A percentile compares a stretch with the other conserved stretches of the same genome.
phyloP scores from a whole-genome alignment of 2,888 invertebrate genomes.

The Tiliacea citrago region DNA sequence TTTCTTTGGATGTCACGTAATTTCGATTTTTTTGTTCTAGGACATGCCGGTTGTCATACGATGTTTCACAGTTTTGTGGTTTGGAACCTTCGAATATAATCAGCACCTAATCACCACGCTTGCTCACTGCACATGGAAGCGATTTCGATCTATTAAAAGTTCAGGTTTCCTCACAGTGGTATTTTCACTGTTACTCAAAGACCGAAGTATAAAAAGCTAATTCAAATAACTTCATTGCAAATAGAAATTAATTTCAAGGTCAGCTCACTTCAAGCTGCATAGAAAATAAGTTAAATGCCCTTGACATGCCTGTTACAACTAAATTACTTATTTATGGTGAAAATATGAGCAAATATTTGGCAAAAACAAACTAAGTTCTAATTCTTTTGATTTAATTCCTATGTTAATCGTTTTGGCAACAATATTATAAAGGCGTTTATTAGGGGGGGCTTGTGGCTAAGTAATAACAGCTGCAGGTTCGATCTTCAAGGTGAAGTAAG shows the following conservation, averaged over 20 bases:
- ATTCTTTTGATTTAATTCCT: background rate
- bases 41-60: too few relatives aligned
- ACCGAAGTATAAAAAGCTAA: background rate
- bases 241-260: slow-evolving; percentile 22
- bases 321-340: slow-evolving; percentile 12
- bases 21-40: too few relatives aligned
- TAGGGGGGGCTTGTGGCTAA: background rate
- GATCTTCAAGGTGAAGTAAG: too few relatives aligned
- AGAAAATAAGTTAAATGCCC: slow-evolving; percentile 6
- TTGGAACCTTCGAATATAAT: too few relatives aligned
- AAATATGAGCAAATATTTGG: slow-evolving; percentile 13
- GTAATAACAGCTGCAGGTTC: background rate
- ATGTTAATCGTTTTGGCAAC: background rate
- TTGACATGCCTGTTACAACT: slow-evolving; percentile 6
- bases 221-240: slow-evolving; percentile 34
- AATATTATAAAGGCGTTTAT: background rate
- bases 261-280: background rate
- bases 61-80: too few relatives aligned
- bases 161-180: background rate
- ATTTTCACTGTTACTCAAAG: background rate
- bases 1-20: too few relatives aligned
- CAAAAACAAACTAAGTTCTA: background rate
- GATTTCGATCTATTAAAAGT: too few relatives aligned
- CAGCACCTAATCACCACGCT: too few relatives aligned
- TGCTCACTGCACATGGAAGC: too few relatives aligned